phyloP scores from a whole-genome alignment of 2,797 vertebrate genomes.

The Orestias chungarensis region DNA sequence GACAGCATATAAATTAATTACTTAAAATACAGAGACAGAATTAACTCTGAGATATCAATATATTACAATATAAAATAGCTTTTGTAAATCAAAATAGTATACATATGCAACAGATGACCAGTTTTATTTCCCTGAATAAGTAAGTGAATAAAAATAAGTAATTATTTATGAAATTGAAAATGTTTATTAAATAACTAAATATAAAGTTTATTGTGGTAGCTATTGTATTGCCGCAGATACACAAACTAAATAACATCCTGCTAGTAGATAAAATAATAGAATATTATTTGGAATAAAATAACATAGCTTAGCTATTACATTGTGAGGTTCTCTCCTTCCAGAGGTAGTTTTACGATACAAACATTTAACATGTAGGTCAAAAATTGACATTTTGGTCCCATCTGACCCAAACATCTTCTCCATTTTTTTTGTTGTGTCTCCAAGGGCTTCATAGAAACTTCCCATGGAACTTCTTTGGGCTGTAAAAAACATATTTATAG shows the following conservation, averaged over 20 bases:
- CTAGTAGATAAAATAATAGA: too few relatives aligned
- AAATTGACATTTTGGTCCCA: not conserved
- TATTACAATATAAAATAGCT: not conserved
- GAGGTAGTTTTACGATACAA: not conserved
- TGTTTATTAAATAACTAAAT: not conserved
- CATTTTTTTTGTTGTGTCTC: not conserved
- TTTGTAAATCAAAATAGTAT: not conserved
- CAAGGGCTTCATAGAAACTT: not conserved
- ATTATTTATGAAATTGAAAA: not conserved
- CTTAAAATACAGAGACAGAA: not conserved
- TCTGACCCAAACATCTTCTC: not conserved
- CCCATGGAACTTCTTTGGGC: not conserved
- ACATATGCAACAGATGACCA: not conserved
- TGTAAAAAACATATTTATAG: not conserved
- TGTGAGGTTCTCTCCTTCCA: not conserved
- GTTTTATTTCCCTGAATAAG: not conserved
- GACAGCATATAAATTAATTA: not conserved
- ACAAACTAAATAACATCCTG: not conserved
- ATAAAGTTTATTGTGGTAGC: not conserved
- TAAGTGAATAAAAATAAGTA: not conserved
- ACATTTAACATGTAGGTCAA: not conserved
- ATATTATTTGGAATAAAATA: not conserved
- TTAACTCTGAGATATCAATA: not conserved
- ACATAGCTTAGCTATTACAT: too few relatives aligned
- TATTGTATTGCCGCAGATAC: not conserved